Base-by-base conservation (phyloP, 2,797 vertebrate species). In the Lepidocolaptes lacrymiger region DNA sequence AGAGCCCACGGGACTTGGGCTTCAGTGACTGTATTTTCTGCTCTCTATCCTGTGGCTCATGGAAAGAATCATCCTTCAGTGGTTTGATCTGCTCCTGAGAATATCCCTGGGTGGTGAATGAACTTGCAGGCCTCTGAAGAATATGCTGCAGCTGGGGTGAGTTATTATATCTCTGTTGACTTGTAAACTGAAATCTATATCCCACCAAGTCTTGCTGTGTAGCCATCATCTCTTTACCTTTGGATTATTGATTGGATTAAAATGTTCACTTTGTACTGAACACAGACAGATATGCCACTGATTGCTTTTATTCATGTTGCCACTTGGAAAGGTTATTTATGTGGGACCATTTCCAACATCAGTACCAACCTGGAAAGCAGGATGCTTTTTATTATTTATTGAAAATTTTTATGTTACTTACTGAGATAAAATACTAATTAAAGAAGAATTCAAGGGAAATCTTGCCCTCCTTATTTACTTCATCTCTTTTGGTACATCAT, bases 171-270 rank as follows among this genome's bases (percentile, higher is more conserved):
- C 90, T 64, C 12, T 84, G 93, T 90, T 94, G 91, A 51, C 92
- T 97, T 82, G 69, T 93, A 96, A 84, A 91, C 81, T 93, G 93
- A 97, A 96, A 97, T 97, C 96, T 80, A 13, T 96, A 95, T 79
- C 87, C 81, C 58, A 46, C 52, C 0, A 41, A 64, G 84, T 88
- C 96, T 59, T 78, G 74, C 93, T 87, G 63, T 28, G 69, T 37
- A 91, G 63, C 43, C 43, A 59, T 89, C 78, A 63, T 88, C 67
- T 88, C 88, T 93, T 79, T 94, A 90, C 80, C 88, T 79, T 79
- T 91, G 93, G 77, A 83, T 96, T 97, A 96, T 94, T 96, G 97
- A 97, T 96, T 91, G 73, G 39, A 82, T 95, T 96, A 89, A 96
- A 96, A 87, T 75, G 96, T 75, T 91, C 93, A 84, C 74, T 96